phyloP scores from a whole-genome alignment of 1,140 invertebrate species.

The Drosophila melanica region DNA sequence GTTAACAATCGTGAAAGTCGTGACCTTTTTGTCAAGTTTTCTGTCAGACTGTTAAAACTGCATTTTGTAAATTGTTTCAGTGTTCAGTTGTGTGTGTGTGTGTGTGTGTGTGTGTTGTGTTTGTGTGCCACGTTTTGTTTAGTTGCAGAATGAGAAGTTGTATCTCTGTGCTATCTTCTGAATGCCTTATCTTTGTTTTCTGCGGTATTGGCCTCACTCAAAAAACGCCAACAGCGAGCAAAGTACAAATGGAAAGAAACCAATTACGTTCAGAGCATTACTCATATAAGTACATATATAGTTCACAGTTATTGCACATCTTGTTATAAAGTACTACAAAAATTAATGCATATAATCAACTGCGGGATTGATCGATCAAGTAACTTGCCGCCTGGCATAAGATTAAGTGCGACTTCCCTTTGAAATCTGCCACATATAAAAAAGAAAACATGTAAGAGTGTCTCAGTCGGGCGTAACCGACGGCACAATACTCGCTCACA shows the following conservation, averaged over 20 bases:
- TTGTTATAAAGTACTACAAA: not conserved
- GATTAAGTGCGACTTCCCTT: not conserved
- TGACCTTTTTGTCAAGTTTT: slow-evolving; percentile 20
- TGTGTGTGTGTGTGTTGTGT: not conserved
- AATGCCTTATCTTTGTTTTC: slow-evolving; percentile 73
- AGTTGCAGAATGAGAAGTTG: slow-evolving; percentile 40
- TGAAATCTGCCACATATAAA: not conserved
- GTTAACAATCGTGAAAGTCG: not conserved
- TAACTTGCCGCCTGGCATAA: not conserved
- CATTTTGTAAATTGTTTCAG: slow-evolving; percentile 46
- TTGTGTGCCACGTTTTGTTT: slow-evolving; percentile 38
- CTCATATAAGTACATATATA: not conserved
- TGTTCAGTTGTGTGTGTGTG: slow-evolving; percentile 8
- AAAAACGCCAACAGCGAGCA: slow-evolving; percentile 23
- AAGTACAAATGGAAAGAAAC: slow-evolving; percentile 8
- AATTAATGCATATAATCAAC: not conserved
- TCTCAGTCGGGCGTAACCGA: no score
- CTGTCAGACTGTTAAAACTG: slow-evolving; percentile 10
- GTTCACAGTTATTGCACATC: not conserved
- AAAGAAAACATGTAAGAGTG: no score
- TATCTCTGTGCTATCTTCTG: slow-evolving; percentile 43
- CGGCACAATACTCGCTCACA: no score
- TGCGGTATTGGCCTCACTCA: slow-evolving; percentile 3
- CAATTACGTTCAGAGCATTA: slow-evolving; percentile 21
- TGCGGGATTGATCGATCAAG: not conserved